Base-by-base conservation (phyloP, 2,888 invertebrate species). In the Tanypteryx hageni region DNA sequence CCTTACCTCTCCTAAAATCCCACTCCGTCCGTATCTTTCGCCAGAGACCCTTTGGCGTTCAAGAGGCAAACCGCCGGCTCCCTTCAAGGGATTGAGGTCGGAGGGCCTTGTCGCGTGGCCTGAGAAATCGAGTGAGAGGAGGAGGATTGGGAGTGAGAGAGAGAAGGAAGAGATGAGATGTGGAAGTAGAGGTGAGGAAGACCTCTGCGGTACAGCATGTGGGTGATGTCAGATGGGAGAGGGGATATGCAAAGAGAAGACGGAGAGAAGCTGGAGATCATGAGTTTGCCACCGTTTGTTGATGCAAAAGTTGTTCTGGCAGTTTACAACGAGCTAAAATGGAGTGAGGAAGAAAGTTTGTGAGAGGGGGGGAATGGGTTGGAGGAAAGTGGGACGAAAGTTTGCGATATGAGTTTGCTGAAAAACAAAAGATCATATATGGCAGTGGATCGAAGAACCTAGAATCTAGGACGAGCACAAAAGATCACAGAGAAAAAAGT, bases 61-160 rank as follows among this genome's bases (percentile, higher is more conserved):
- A 64, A 64, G 64, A n/a, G 64, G n/a, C 64, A 68, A 68, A 68
- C 68, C 68, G 76, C 68, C 68, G 68, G 44, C 44, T 44, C 44
- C 44, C 44, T 22, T 18, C 13, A 27, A 76, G 76, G 76, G 76
- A 76, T 76, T 76, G 76, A 76, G 76, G 76, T 76, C 76, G 76
- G 7, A 76, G 76, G 76, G 22, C 9, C 18, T 18, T n/a, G 68
- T 27, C 22, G 11, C 27, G 76, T 76, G 22, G 27, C 27, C 22
- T 76, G 76, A 68, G 64, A 44, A 44, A 44, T 44, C 44, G 44
- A 44, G 44, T 5, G 44, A 7, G 64, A 64, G 16, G 64, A 64
- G 13, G 64, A 64, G 11, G 64, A 64, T 7, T 64, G 16, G 64
- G 16, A 44, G 1, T 44, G 44, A 5, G 44, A 44, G 44, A 44